Base-by-base conservation (phyloP, 2,888 invertebrate genomes). In the Chaetogeoica ovagalla region DNA sequence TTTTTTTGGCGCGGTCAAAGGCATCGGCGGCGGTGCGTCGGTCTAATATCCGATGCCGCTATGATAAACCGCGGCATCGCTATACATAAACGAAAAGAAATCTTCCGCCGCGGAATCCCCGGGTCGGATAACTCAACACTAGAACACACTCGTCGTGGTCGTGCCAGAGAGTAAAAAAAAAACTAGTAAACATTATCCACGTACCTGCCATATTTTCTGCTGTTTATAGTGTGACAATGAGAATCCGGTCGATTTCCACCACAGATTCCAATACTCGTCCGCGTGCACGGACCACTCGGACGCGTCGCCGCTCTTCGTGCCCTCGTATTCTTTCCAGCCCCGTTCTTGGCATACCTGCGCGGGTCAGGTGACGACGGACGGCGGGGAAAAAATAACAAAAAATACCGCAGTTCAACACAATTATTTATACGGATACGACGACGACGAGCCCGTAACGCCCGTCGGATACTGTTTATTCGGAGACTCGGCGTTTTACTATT, bases 231-330 rank as follows among this genome's bases (percentile, higher is more conserved):
- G 89, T 1, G 89, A 88, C 23, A 90, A 87, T 3, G 93, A 90
- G 85, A 94, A 93, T n/a, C 93, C 91, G 21, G 91, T 90, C 4
- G 91, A 91, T 84, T 91, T 88, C 94, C 94, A 95, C 94, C 94
- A 94, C 4, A 94, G 88, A 85, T 94, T 94, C 94, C 94, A 95
- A 63, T 79, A 79, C 39, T 79, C 77, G 69, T 79, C 70, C 13
- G 77, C 43, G 13, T 62, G 70, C 55, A 70, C 70, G 55, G 77
- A 79, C 77, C 77, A 79, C 43, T 62, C 52, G 2, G 62, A 30
- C 30, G 30, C 39, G 55, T 79, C 70, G 11, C 77, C 52, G 23
- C n/a, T 77, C 60, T 52, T 69, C 17, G 76, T 62, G 82, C 90
- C 91, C 62, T 88, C 88, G 86, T 91, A 93, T 85, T 93, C 91